Base-by-base conservation (phyloP, 1,140 invertebrate species). In the Dendrolimus punctatus region DNA sequence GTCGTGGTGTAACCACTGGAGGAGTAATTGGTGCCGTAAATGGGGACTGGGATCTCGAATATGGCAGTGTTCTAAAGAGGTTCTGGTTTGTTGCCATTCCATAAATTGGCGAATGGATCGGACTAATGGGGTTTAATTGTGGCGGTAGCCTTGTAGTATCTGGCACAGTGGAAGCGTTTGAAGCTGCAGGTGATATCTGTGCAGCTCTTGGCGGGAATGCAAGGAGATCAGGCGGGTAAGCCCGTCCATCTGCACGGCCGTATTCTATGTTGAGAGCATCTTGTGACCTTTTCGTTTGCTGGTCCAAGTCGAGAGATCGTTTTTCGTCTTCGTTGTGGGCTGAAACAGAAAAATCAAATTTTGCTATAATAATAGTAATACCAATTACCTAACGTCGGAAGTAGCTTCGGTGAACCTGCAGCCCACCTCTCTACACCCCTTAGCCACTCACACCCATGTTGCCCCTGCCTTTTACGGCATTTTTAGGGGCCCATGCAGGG, bases 201-300 rank as follows among this genome's bases (percentile, higher is more conserved):
- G 82, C 74, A 40, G 86, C 85, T 59, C 92, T 76, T 44, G 91
- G 80, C 53, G 94, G 93, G 64, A 95, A 94, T 0, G 95, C 92
- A 43, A 97, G 80, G 39, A 96, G 82, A 64, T 96, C 95, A 0
- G 95, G 95, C 37, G 94, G 95, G 68, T 92, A 92, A 39, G 86
- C 76, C 47, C 86, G 70, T 36, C 76, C 70, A 49, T 85, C 80
- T 7, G 88, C 88, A 0, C 89, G 86, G 39, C 89, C 89, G 58
- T 87, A 87, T 51, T 82, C 81, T 6, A 82, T 75, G 51, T 87
- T 84, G n/a, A 79, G 84, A 58, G 79, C 62, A 69, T 85, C 64
- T 68, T 90, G 76, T 40, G 90, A 78, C 40, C 87, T 64, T 60
- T 86, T 86, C 9, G 73, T 65, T 66, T 73, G 61, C 62, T 85